Percentiles rank a stretch among this genome's conserved stretches.
These are phyloP conservation scores for Myzus persicae DNA, from an alignment of 1,140 invertebrate species.

Conservation along the genomic window DNA sequence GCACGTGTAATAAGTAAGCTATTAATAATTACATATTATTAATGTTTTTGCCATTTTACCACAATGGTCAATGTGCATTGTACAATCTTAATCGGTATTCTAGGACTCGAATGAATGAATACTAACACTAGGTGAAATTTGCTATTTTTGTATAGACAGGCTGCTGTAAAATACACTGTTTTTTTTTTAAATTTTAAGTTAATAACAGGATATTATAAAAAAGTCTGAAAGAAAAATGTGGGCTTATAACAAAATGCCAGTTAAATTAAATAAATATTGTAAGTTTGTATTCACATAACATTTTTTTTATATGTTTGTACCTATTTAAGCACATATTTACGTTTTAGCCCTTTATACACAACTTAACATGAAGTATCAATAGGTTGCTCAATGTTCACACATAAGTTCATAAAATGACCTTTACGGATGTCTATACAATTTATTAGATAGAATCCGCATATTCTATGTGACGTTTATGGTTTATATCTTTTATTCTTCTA, in stretches of 20 bases:
- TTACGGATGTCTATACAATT: neutral
- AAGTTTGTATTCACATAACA: neutral
- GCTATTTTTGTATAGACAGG: neutral
- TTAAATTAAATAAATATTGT: neutral
- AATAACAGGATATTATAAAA: neutral
- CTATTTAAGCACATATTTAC: neutral
- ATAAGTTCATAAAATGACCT: neutral
- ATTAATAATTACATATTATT: neutral
- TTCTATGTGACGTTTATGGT: neutral
- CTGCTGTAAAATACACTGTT: neutral
- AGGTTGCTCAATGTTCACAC: neutral
- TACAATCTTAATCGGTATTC: neutral
- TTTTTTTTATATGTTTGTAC: neutral
- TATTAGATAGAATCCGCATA: neutral
- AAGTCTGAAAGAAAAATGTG: neutral
- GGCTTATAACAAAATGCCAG: neutral
- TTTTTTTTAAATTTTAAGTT: neutral
- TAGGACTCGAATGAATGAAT: neutral
- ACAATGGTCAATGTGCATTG: neutral
- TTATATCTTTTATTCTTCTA: no score
- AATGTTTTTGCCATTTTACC: neutral
- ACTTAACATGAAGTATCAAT: constrained; percentile 1
- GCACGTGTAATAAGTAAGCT: neutral
- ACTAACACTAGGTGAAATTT: neutral
- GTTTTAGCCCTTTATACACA: neutral